Evolutionary conservation across 2,888 invertebrate species (phyloP).

Genomic region (Copidosoma aretas): DNA sequence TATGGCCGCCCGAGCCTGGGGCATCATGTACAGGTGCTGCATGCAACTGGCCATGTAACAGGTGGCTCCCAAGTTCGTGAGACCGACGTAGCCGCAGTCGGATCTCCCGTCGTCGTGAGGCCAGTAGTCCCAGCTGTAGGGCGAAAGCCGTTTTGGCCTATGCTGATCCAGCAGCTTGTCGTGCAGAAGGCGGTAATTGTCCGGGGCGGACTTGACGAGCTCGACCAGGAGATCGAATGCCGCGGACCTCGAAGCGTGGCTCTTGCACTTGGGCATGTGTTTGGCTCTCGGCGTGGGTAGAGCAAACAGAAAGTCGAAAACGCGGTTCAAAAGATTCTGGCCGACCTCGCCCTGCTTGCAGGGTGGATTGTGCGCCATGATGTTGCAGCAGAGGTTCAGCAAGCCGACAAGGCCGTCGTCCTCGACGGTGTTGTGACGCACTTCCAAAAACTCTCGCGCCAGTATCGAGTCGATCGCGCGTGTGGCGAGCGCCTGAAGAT

Average conservation of each 20-base stretch:
- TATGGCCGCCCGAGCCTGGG: conserved; percentile 86
- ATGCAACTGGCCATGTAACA: conserved; percentile 98
- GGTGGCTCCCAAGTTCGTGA: conserved; percentile 94
- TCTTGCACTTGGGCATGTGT: conserved; percentile 92
- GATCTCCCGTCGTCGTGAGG: conserved; percentile 94
- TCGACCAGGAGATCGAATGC: conserved; percentile 92
- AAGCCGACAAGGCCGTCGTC: conserved; percentile 92
- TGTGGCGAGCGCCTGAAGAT: conserved; percentile 77
- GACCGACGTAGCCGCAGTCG: conserved; percentile 92
- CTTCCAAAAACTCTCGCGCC: conserved; percentile 82
- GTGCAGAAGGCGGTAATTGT: conserved; percentile 85
- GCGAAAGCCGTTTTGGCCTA: conserved; percentile 76
- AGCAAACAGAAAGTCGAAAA: conserved; percentile 89
- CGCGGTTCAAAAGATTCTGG: conserved; percentile 71
- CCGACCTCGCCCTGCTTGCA: conserved; percentile 84
- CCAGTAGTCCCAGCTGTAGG: conserved; percentile 98
- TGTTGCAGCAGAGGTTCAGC: conserved; percentile 83
- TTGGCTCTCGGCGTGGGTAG: conserved; percentile 85
- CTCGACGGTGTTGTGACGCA: conserved; percentile 79
- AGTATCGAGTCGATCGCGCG: conserved; percentile 79
- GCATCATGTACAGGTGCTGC: conserved; percentile 98
- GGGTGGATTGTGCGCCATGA: conserved; percentile 86
- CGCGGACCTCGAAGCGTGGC: conserved; percentile 85
- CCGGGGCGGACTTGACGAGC: conserved; percentile 81
- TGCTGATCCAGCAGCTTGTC: conserved; percentile 86